Evolutionary conservation across 1,140 invertebrate species (phyloP).

Genomic region (Drosophila mayri): DNA sequence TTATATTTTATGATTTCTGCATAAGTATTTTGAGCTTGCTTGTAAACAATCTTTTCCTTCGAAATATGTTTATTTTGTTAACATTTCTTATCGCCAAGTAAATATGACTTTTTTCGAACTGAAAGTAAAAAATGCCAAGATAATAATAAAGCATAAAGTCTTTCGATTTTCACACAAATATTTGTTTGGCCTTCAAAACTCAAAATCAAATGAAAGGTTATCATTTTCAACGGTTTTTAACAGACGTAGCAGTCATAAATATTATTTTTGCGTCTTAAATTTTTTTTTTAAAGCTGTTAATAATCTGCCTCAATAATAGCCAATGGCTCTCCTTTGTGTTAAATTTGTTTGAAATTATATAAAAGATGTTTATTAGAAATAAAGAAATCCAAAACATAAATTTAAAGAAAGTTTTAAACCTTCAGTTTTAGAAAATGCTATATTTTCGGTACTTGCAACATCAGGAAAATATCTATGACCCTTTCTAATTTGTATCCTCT

Average conservation of each 20-base stretch:
- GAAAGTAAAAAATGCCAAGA: neutral
- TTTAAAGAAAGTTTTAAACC: neutral
- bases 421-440: neutral
- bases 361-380: neutral
- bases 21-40: neutral
- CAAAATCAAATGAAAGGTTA: constrained; percentile 2
- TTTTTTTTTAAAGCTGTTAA: constrained; percentile 1
- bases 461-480: neutral
- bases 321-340: neutral
- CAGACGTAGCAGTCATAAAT: neutral
- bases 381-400: too few relatives aligned
- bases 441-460: constrained; percentile 1
- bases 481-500: neutral
- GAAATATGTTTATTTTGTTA: constrained; percentile 1
- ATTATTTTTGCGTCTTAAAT: constrained; percentile 26
- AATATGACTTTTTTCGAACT: neutral
- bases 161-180: neutral
- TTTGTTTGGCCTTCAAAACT: constrained; percentile 11
- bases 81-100: neutral
- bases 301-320: neutral
- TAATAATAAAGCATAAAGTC: constrained; percentile 1
- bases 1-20: neutral
- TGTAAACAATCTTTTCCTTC: neutral
- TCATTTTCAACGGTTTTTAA: neutral
- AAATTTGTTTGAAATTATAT: neutral